These are phyloP conservation scores for Torymus auratus DNA, from an alignment of 2,888 invertebrate species.

Conservation along the genomic window DNA sequence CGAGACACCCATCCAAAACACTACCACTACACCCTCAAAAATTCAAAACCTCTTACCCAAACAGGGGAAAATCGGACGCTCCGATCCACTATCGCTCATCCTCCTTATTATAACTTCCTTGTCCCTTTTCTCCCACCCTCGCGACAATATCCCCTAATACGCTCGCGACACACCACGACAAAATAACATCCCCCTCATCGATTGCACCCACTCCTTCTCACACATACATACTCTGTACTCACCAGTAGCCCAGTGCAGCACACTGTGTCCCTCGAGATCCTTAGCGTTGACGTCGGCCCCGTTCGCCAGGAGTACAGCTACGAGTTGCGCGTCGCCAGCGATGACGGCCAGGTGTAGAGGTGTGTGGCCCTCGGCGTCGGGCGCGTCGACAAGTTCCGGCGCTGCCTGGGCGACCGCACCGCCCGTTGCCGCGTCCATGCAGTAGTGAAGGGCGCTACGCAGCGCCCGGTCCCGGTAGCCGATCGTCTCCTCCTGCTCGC, in stretches of 20 bases:
- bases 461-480: constrained; percentile 88
- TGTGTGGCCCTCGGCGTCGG: constrained; percentile 96
- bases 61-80: no score
- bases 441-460: constrained; percentile 95
- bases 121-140: no score
- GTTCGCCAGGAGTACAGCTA: constrained; percentile 90
- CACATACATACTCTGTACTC: constrained; percentile 48
- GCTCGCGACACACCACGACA: no score
- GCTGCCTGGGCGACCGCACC: constrained; percentile 89
- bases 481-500: constrained; percentile 82
- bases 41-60: no score
- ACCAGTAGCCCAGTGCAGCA: constrained; percentile 99
- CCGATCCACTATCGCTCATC: no score
- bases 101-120: no score
- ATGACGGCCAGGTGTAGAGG: constrained; percentile 97
- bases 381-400: constrained; percentile 88
- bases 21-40: no score
- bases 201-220: no score
- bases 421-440: constrained; percentile 82
- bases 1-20: no score
- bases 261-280: constrained; percentile 96
- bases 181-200: no score
- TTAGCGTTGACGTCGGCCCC: constrained; percentile 93
- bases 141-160: no score
- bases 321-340: constrained; percentile 91